Base-by-base conservation (phyloP, 2,888 invertebrate species). In the Rhamnusium bicolor region DNA sequence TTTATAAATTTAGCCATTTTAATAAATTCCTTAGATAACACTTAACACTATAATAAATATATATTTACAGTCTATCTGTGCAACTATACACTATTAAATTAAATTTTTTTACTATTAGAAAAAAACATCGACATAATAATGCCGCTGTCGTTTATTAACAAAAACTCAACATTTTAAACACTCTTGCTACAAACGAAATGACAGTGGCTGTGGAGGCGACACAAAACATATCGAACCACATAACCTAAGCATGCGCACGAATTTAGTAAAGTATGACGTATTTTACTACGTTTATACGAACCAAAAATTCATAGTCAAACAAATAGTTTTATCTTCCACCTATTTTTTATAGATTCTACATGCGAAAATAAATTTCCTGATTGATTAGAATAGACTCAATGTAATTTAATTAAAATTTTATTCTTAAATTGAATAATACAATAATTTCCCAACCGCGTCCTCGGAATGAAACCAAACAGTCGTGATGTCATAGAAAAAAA, bases 1-100 rank as follows among this genome's bases (percentile, higher is more conserved):
- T 54, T 66, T 40, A 54, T n/a, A 32, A 54, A 54, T 16, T 62
- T 65, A 40, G 66, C 66, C 66, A 66, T 66, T 54, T 54, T 66
- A 10, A 12, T 16, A 47, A 21, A 47, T 8, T 66, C 18, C 7
- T 54, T 10, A n/a, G n/a, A n/a, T 29, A 51, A 40, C 66, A 66
- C 56, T 67, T 56, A 56, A 67, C 40, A 67, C 67, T 67, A 56
- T 4, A 56, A 67, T 46, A 56, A 67, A 56, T 56, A 67, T 21
- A 27, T 24, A 24, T 54, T 6, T 10, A 58, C 24, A 54, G 65
- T 54, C 8, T 65, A 53, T 19, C 7, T 24, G 46, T 54, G 8
- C 67, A n/a, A 67, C 67, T 67, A 67, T 46, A 24, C 56, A 67
- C 67, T 67, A 54, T 24, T 14, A 61, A 67, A 40, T 54, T 40